Percentiles rank a stretch among this genome's conserved stretches.
Conservation (phyloP, 2,113 vertebrate genomes). For the zebrafish (Danio rerio) region GRCz12tu NC_133194.1:33088501-33089000, state of each 20-base stretch:
- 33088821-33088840: neutral
- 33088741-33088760: neutral
- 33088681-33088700: neutral
- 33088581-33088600: neutral
- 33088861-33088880: too few relatives aligned
- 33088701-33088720: neutral
- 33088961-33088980: too few relatives aligned
- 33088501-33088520: neutral
- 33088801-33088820: too few relatives aligned
- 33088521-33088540: constrained; percentile 6
- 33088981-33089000: too few relatives aligned
- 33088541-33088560: neutral
- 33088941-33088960: too few relatives aligned
- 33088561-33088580: neutral
- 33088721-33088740: neutral
- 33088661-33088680: neutral
- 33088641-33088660: neutral
- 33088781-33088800: too few relatives aligned
- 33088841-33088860: too few relatives aligned
- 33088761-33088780: neutral
- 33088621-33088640: too few relatives aligned
- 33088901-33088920: too few relatives aligned
- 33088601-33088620: neutral
- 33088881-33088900: too few relatives aligned
- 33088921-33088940: too few relatives aligned